These are phyloP conservation scores for Erpetoichthys calabaricus DNA, from an alignment of 2,797 vertebrate species.

Conservation along the genomic window DNA sequence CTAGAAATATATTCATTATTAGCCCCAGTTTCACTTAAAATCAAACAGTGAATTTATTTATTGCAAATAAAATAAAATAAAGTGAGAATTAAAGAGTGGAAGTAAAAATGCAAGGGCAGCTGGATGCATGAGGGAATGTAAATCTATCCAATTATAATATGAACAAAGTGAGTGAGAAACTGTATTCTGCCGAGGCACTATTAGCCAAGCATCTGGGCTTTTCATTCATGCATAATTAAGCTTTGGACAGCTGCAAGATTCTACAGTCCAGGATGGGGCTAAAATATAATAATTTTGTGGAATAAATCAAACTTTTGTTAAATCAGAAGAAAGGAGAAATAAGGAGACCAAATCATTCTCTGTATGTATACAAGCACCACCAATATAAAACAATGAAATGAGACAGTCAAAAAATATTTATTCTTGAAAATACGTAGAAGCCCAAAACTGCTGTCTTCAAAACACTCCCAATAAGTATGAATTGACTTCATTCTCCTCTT, in stretches of 20 bases:
- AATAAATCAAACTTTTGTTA: conserved; percentile 11
- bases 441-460: too few relatives aligned
- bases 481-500: too few relatives aligned
- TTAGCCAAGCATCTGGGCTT: conserved; percentile 42
- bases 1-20: conserved; percentile 34
- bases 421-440: too few relatives aligned
- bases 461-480: too few relatives aligned
- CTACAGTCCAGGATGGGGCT: conserved; percentile 23
- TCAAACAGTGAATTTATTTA: conserved; percentile 27
- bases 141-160: conserved; percentile 44
- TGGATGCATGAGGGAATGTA: conserved; percentile 32
- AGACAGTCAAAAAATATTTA: too few relatives aligned
- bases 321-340: too few relatives aligned
- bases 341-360: too few relatives aligned
- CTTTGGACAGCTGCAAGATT: conserved; percentile 48
- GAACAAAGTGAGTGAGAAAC: conserved; percentile 39
- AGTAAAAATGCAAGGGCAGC: conserved; percentile 18
- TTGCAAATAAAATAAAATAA: conserved; percentile 22
- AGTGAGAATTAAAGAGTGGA: conserved; percentile 18
- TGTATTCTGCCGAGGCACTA: conserved; percentile 27
- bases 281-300: conserved; percentile 35
- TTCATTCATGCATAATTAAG: conserved; percentile 54
- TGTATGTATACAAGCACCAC: too few relatives aligned
- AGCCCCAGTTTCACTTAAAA: conserved; percentile 28
- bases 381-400: too few relatives aligned